Base-by-base conservation (phyloP, 2,113 vertebrate genomes). In the Genyomyrus donnyi region DNA sequence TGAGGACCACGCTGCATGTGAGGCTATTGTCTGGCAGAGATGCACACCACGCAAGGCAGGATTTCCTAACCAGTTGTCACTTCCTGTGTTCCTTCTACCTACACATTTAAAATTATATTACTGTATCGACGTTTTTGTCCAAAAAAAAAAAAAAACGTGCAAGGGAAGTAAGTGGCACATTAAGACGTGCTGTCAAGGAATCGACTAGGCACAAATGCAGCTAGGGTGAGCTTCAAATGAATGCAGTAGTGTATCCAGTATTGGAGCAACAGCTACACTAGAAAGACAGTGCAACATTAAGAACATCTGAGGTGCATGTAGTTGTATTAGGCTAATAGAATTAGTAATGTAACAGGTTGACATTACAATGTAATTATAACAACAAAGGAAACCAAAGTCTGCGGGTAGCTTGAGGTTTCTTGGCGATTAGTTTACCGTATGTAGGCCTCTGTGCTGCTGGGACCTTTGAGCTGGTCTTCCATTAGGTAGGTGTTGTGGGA, bases 401-500 rank as follows among this genome's bases (percentile, higher is more conserved):
- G 5, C 17, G 15, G 24, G 31, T 77, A 77, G 13, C 70, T 15
- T 31, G 35, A 39, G 35, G 74, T 19, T 80, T 19, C 74, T 6
- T 56, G 17, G 39, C 1, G 21, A 15, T 11, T 19, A 8, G 70
- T 58, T 89, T 95, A 99, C 98, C 97, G 97, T 94, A 99, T 94
- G 24, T 99, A 99, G 90, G 97, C 98, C 91, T 99, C 97, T 0
- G 97, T 98, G 94, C 98, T 99, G 96, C 98, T 99, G 49, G 98
- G 97, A 11, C 98, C 98, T 13, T 93, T 97, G 83, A 99, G 94
- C 95, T 99, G 98, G 93, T 99, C 98, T 91, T 99, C 97, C 95
- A 97, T 95, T 46, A 99, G 96, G 93, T 99, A 99, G 70, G 98
- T 99, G 91, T 99, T 99, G 94, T 99, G 98, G 0, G 98, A 99